Evolutionary conservation across 2,113 vertebrate genomes (phyloP).

Genomic region (Herpetotheres cachinnans): DNA sequence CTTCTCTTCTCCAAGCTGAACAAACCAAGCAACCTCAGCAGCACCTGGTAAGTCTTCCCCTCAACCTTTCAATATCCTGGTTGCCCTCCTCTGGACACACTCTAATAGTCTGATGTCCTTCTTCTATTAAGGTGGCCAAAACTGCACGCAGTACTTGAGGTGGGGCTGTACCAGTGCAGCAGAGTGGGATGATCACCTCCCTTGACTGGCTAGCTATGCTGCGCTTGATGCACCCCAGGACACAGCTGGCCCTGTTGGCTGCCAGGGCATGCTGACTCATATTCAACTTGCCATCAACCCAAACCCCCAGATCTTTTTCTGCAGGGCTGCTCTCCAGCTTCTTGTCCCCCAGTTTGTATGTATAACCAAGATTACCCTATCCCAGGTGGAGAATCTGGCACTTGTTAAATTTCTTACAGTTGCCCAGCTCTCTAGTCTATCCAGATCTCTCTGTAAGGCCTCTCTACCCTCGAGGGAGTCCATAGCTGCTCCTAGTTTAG

Average conservation of each 20-base stretch:
- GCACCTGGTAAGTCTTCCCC: neutral
- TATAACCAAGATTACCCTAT: neutral
- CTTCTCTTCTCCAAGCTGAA: neutral
- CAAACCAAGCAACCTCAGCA: neutral
- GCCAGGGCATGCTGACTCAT: neutral
- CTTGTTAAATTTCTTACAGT: neutral
- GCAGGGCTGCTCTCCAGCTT: neutral
- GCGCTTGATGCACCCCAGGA: neutral
- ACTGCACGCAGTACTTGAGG: too few species aligned
- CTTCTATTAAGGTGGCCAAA: neutral
- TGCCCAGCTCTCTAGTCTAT: neutral
- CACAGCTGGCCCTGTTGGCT: neutral
- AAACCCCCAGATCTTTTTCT: neutral
- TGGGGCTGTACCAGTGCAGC: neutral
- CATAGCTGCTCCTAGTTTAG: neutral
- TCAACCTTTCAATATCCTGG: neutral
- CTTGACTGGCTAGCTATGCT: neutral
- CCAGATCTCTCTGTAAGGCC: neutral
- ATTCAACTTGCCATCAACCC: neutral
- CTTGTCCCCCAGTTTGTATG: neutral
- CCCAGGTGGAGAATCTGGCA: neutral
- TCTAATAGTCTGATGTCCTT: neutral
- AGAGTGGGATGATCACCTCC: neutral
- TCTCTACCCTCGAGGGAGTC: neutral
- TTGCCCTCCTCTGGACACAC: neutral